These are phyloP conservation scores for Eufriesea mexicana DNA, from an alignment of 1,140 invertebrate genomes.

Conservation along the genomic window DNA sequence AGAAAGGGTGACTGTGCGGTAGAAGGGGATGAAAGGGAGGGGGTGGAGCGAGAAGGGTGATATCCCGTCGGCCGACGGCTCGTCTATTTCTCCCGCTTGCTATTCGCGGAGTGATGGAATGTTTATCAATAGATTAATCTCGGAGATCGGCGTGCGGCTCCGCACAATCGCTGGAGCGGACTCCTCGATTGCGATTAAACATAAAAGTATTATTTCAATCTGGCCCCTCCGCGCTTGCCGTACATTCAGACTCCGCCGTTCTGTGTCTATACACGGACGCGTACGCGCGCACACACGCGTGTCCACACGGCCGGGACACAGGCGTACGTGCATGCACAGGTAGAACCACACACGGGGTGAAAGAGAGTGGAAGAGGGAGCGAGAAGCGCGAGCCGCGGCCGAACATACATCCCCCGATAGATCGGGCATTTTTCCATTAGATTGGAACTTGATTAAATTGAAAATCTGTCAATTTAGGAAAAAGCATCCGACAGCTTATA, in stretches of 20 bases:
- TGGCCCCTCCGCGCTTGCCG: constrained; percentile 57
- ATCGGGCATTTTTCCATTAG: constrained; percentile 82
- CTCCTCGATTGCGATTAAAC: constrained; percentile 74
- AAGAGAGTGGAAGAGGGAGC: too few species aligned
- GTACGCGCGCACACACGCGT: not conserved
- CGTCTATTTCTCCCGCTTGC: constrained; percentile 65
- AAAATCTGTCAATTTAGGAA: constrained; percentile 83
- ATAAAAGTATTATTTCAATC: constrained; percentile 77
- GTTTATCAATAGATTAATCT: constrained; percentile 78
- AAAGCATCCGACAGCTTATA: constrained; percentile 81
- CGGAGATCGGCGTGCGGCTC: constrained; percentile 68
- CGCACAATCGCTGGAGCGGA: constrained; percentile 63
- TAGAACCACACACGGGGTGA: not conserved
- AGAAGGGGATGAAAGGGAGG: constrained; percentile 1
- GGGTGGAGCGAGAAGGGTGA: constrained; percentile 50
- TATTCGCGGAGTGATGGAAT: constrained; percentile 72
- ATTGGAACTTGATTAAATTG: constrained; percentile 82
- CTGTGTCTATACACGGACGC: not conserved
- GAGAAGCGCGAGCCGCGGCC: not conserved
- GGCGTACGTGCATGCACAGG: not conserved
- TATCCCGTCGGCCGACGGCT: constrained; percentile 64
- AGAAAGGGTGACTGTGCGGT: constrained; percentile 2
- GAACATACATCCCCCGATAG: constrained; percentile 74
- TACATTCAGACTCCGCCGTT: constrained; percentile 56
- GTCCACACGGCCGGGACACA: constrained; percentile 8